Evolutionary conservation across 2,113 vertebrate genomes (phyloP).

Genomic region (Pogonocichla stellata): DNA sequence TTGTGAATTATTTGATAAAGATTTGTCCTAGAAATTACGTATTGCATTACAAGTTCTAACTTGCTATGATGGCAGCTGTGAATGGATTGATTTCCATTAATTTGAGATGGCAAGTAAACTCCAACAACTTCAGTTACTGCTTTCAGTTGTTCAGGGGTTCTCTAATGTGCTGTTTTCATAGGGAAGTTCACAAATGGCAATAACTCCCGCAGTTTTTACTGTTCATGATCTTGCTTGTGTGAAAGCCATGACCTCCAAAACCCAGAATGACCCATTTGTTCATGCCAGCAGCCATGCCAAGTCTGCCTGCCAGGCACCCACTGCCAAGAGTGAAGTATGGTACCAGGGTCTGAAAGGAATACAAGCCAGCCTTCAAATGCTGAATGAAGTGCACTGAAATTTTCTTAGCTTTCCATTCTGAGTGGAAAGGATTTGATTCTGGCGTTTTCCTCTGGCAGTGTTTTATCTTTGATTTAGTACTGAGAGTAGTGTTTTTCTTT

Average conservation of each 20-base stretch:
- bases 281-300: not conserved
- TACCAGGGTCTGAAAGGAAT: not conserved
- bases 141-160: conserved; percentile 46
- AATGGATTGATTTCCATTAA: conserved; percentile 20
- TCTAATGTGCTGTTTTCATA: conserved; percentile 40
- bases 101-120: conserved; percentile 32
- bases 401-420: not conserved
- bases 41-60: conserved; percentile 26
- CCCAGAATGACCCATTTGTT: conserved; percentile 28
- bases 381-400: not conserved
- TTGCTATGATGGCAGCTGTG: not conserved
- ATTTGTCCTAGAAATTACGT: conserved; percentile 22
- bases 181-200: conserved; percentile 55
- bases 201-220: conserved; percentile 18
- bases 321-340: not conserved
- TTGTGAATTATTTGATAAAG: not conserved
- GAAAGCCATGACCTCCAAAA: not conserved
- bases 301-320: not conserved
- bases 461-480: not conserved
- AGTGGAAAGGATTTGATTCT: not conserved
- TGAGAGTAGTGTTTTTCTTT: not conserved
- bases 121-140: conserved; percentile 31
- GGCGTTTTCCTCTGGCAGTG: not conserved
- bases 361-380: not conserved
- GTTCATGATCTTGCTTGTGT: conserved; percentile 39